Conservation (phyloP, 2,888 invertebrate species). For the Epistrophe eligans region DNA sequence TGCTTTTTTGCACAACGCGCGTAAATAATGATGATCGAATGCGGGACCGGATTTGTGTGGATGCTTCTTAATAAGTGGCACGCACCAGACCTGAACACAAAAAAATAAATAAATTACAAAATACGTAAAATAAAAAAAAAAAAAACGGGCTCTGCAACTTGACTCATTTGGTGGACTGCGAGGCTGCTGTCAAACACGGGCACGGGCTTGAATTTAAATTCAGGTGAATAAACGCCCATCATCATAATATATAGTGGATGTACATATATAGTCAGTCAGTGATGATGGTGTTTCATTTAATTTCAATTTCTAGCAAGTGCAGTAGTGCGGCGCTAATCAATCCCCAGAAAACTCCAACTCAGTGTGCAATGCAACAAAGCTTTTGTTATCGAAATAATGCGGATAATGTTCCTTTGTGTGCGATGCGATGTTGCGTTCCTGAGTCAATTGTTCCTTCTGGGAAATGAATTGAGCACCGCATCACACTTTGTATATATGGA, state of each 20-base stretch:
- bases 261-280: not conserved
- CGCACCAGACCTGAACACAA: conserved; percentile 65
- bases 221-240: conserved; percentile 51
- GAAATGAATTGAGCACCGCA: not conserved
- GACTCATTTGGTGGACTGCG: conserved; percentile 51
- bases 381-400: conserved; percentile 60
- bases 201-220: conserved; percentile 62
- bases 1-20: conserved; percentile 8
- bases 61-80: conserved; percentile 69
- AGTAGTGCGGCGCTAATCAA: conserved; percentile 56
- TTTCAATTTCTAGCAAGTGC: conserved; percentile 14
- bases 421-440: conserved; percentile 19
- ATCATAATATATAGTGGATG: not conserved
- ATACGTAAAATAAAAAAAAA: not conserved
- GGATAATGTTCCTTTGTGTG: conserved; percentile 50
- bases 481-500: conserved; percentile 8
- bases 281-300: conserved; percentile 5
- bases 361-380: not conserved
- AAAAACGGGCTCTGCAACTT: conserved; percentile 33
- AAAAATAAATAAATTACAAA: conserved; percentile 6
- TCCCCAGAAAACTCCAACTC: conserved; percentile 14
- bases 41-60: conserved; percentile 59
- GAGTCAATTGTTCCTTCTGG: conserved; percentile 34
- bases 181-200: conserved; percentile 47
- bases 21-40: conserved; percentile 42